Base-by-base conservation (phyloP, 2,888 invertebrate species). In the Eremobia ochroleuca region DNA sequence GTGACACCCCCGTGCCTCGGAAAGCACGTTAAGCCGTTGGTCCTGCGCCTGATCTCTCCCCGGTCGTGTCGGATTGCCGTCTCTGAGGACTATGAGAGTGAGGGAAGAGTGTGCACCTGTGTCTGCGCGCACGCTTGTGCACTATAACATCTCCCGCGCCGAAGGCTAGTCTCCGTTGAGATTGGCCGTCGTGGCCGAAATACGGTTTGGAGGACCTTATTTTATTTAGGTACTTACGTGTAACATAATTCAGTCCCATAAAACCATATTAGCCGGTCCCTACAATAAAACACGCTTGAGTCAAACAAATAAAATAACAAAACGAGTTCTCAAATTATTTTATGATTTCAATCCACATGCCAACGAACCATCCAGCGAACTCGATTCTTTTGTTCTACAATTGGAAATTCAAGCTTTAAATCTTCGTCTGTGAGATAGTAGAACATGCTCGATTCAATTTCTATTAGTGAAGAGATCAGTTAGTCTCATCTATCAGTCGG, bases 251-350 rank as follows among this genome's bases (percentile, higher is more conserved):
- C n/a, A 37, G 25, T 40, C 21, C 61, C 61, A 61, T 40, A 80
- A n/a, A 70, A 34, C 25, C 18, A 25, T n/a, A 15, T 70, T 61
- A 52, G 28, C 49, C 11, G 4, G 4, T 15, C 18, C 8, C n/a
- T 62, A n/a, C 43, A 61, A 9, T 61, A 66, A 69, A 70, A 70
- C 34, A 58, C 31, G 18, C 37, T 59, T 25, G 21, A 43, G 43
- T 49, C 31, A 59, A 67, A 71, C 40, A 74, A 59, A 69, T 64
- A 64, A 74, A 82, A 78, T 64, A 81, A 74, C 52, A 74, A 59
- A 59, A 70, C 13, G n/a, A 46, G 21, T 49, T 76, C 34, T 49
- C 46, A 71, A 84, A 79, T 68, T 79, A 84, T 84, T 84, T 84
- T 71, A 82, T 59, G 37, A 64, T 73, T 73, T 58, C 18, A 4